Base-by-base conservation (phyloP, 64 coral and sea anemone genomes). In the Stylophora pistillata region DNA sequence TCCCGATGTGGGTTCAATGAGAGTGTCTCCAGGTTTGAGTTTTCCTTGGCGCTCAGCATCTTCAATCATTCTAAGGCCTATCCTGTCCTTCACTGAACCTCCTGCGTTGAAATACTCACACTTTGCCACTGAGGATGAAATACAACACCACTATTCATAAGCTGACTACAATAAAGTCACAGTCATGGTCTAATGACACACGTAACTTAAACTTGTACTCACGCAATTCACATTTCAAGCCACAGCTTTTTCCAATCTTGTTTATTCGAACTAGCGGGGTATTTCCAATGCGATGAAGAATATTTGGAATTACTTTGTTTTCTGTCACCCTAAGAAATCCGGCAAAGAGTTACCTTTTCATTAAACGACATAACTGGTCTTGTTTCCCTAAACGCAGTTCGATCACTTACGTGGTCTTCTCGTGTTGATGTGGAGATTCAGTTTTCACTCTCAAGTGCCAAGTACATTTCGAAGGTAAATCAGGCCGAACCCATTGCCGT, bases 81-180 rank as follows among this genome's bases (percentile, higher is more conserved):
- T 98, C 71, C 95, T 80, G 57, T 98, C 95, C 74, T 98, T 98
- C 5, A 98, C 95, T 13, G 95, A 98, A 65, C 95, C 95, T 64
- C 95, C 92, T 56, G 95, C 92, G 76, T 98, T 98, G 53, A 98
- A 98, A 89, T 72, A 98, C 53, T 98, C 95, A 58, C 95, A 98
- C 76, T 98, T 98, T 0, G 89, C 95, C 92, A 98, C 95, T 98
- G 54, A 34, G n/a, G 13, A n/a, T 34, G 0, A 74, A 30, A 21
- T 16, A 52, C 10, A 80, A 9, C 9, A 71, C 20, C 13, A 63
- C 34, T 32, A 9, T 9, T 20, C n/a, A n/a, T 52, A 34, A 77
- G 34, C 28, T 27, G 3, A 77, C 20, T 15, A 77, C 31, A 15
- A 12, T 7, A 47, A 7, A 47, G 37, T 3, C 7, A 68, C 12